Evolutionary conservation across 2,888 invertebrate species (phyloP), one percentile per base, ranked within the genome.

Genomic region (Drosophila helvetica): DNA sequence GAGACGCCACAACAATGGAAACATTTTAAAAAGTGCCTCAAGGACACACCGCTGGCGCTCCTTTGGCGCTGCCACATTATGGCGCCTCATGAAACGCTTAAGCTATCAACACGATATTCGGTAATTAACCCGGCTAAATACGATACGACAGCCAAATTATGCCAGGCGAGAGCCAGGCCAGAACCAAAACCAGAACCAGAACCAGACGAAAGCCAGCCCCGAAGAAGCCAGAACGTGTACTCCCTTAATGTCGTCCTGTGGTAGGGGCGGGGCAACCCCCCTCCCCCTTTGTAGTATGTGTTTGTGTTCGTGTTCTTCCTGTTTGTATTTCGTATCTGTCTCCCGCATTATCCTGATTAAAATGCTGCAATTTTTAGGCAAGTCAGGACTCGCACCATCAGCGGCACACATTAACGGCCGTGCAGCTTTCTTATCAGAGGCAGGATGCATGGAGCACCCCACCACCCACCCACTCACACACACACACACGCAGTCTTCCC

Each of bases 21-120:
- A 47, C 65, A 63, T 70, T 77, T 77, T 61, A 82, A 80, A 83
- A 73, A 53, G 65, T 59, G 75, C 72, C 79, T 63, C 46, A 66
- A 64, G 82, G 74, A 78, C 76, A 65, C 60, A 55, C 66, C 17
- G 47, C 27, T 8, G 27, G 27, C 27, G 27, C 27, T 27, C 27
- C 27, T 27, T 27, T 2, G 27, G 27, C 25, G 66, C 54, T 70
- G 61, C 72, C 78, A 70, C 80, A 84, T 86, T 77, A 79, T 74
- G 78, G 60, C 52, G 58, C 68, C 65, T 63, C 80, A 74, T 74
- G 80, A 85, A 88, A 65, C 74, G 78, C 80, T 83, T 75, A 80
- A 79, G 85, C 86, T 77, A 88, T 89, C 89, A 86, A 86, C 80
- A 85, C 80, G 79, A 85, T 86, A 88, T 88, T 83, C 64, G 77